Evolutionary conservation across 2,113 vertebrate species (phyloP).

Genomic region (Chroicocephalus ridibundus): DNA sequence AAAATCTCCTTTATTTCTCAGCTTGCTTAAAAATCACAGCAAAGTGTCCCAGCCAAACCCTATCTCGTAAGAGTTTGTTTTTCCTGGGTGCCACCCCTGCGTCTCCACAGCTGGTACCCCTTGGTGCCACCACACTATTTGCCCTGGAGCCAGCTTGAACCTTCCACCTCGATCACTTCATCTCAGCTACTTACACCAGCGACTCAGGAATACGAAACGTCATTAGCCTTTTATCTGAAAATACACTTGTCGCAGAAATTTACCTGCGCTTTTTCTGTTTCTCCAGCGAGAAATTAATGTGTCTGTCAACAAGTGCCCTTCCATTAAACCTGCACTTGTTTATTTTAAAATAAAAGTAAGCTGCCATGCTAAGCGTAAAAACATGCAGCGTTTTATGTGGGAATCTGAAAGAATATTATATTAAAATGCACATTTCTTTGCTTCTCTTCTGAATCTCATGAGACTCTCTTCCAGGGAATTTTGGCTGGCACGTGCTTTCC

Average conservation of each 20-base stretch:
- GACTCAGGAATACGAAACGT: background rate
- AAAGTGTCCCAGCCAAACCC: background rate
- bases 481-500: slow-evolving; percentile 41
- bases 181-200: background rate
- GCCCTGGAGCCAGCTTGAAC: background rate
- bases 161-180: background rate
- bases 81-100: background rate
- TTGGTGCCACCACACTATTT: background rate
- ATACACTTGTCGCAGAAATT: background rate
- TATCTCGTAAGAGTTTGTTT: background rate
- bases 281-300: slow-evolving; percentile 11
- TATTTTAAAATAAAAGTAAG: slow-evolving; percentile 57
- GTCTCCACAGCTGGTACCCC: background rate
- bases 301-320: slow-evolving; percentile 52
- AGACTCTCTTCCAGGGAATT: slow-evolving; percentile 46
- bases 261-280: background rate
- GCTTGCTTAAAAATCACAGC: background rate
- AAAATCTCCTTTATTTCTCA: background rate
- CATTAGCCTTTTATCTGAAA: slow-evolving; percentile 12
- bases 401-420: slow-evolving; percentile 60
- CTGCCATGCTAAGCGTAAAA: slow-evolving; percentile 15
- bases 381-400: background rate
- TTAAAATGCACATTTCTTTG: slow-evolving; percentile 70
- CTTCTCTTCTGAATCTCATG: slow-evolving; percentile 61
- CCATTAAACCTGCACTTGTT: slow-evolving; percentile 50